phyloP scores from a whole-genome alignment of 2,888 invertebrate species.

The Diadegma fenestrale region DNA sequence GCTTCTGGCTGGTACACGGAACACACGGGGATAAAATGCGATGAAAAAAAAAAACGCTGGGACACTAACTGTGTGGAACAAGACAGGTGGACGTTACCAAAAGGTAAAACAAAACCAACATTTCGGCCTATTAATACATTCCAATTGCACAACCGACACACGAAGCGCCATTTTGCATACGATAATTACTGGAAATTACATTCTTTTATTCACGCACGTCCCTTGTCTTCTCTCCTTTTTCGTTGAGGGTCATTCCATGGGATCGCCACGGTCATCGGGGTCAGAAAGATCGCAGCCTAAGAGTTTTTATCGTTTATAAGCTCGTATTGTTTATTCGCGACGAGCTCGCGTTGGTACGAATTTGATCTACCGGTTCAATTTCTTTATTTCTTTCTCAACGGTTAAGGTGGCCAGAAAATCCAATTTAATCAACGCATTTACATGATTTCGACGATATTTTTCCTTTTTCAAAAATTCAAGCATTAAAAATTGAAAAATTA shows the following conservation, averaged over 20 bases:
- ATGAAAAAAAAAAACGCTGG: constrained; percentile 22
- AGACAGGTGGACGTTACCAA: constrained; percentile 52
- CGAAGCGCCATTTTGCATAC: constrained; percentile 41
- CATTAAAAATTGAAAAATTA: too few relatives aligned
- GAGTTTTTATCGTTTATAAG: constrained; percentile 29
- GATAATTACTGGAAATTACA: constrained; percentile 53
- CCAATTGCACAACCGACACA: constrained; percentile 8
- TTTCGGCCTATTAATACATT: constrained; percentile 25
- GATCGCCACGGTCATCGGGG: constrained; percentile 56
- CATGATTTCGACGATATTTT: background rate
- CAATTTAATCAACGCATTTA: background rate
- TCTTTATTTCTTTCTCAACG: background rate
- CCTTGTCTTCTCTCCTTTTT: background rate
- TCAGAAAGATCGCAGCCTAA: constrained; percentile 52
- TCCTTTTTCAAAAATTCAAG: too few relatives aligned
- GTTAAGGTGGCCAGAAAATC: background rate
- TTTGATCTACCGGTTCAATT: background rate
- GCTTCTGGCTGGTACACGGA: constrained; percentile 47
- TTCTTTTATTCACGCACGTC: background rate
- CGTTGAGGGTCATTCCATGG: constrained; percentile 13
- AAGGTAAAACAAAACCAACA: constrained; percentile 9
- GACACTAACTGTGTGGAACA: constrained; percentile 57
- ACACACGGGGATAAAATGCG: constrained; percentile 26
- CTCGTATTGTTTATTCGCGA: background rate
- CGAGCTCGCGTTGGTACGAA: background rate